Percentiles rank a stretch among this genome's conserved stretches.
Conservation (phyloP, 1,140 invertebrate species). For the Drosophila athabasca region DNA sequence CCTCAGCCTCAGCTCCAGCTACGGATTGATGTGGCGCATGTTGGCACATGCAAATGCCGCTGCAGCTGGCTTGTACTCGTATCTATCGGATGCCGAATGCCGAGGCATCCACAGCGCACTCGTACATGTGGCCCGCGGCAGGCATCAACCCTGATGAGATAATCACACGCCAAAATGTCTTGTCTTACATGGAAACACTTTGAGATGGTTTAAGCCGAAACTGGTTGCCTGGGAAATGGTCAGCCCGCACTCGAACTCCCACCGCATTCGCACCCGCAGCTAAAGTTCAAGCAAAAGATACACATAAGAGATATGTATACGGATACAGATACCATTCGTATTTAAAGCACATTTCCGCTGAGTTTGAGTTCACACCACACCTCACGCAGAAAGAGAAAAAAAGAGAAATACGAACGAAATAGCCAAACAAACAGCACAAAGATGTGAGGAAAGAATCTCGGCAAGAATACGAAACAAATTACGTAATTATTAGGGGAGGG, state of each 20-base stretch:
- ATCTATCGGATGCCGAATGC: conserved; percentile 45
- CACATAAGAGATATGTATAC: background rate
- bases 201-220: conserved; percentile 17
- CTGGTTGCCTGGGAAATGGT: conserved; percentile 33
- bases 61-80: conserved; percentile 42
- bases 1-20: conserved; percentile 46
- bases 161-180: conserved; percentile 67
- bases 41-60: conserved; percentile 72
- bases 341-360: conserved; percentile 46
- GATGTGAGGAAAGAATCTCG: conserved; percentile 41
- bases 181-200: conserved; percentile 63
- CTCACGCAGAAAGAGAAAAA: conserved; percentile 19
- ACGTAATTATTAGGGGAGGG: conserved; percentile 49
- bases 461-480: conserved; percentile 58
- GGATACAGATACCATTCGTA: conserved; percentile 16
- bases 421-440: conserved; percentile 24
- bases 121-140: conserved; percentile 44
- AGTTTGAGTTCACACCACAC: conserved; percentile 41
- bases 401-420: conserved; percentile 16
- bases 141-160: conserved; percentile 60
- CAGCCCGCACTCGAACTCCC: conserved; percentile 3
- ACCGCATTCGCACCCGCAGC: no score
- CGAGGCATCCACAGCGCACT: conserved; percentile 16
- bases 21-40: conserved; percentile 53
- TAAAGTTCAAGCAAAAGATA: background rate